Base-by-base conservation (phyloP, 2,797 vertebrate species). In the Gobionotothen gibberifrons region DNA sequence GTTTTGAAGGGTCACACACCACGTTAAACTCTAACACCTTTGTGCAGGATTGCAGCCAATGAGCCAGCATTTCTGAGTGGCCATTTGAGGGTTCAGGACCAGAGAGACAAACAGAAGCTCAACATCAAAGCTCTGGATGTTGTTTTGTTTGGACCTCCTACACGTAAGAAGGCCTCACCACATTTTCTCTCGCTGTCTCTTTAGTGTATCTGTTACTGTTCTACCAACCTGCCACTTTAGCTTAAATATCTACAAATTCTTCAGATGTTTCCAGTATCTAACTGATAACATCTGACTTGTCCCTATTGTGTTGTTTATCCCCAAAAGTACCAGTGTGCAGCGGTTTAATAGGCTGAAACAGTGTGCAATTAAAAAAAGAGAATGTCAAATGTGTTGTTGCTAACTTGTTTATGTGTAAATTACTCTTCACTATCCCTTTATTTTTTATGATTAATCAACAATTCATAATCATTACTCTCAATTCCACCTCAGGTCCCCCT, bases 91-190 rank as follows among this genome's bases (percentile, higher is more conserved):
- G 96, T 99, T 85, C 96, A 93, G 84, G 98, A 99, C 87, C 97
- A 97, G 87, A 97, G 97, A 86, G 98, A 99, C 70, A 97, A 98
- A 85, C 98, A 99, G 88, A 99, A 99, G 76, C 96, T 99, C 76
- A 98, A 96, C 73, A 97, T 99, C 71, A 99, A 99, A 93, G 97
- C 98, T 32, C 90, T 99, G 88, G 98, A 99, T 81, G 98, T 97
- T 8, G 98, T 99, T 80, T 92, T 99, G 72, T 99, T 99, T 91
- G 98, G 98, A 89, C 96, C 98, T 16, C 95, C 96, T 4, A 96
- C 96, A 90, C 95, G 98, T 99, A 94, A 94, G 97, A 55, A 43
- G 26, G 52, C 21, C 42, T 71, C 6, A 11, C 52, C 6, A 19
- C 14, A 51, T 40, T 40, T 10, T 44, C 12, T n/a, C 36, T 19